A percentile compares a stretch with the other conserved stretches of the same genome.
phyloP scores from a whole-genome alignment of 2,113 vertebrate species.

The Chlamydotis undulata region DNA sequence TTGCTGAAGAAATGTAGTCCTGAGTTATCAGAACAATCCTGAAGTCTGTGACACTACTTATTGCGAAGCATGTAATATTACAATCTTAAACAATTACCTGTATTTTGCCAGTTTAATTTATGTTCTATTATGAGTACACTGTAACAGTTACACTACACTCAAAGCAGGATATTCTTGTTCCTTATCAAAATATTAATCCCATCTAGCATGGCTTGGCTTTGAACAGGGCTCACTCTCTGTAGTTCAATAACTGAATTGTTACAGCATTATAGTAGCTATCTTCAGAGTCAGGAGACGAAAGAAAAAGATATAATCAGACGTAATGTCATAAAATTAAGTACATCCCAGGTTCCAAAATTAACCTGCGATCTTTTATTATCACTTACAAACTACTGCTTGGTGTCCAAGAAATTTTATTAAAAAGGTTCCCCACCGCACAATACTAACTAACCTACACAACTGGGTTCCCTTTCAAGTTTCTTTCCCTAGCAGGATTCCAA shows the following conservation, averaged over 20 bases:
- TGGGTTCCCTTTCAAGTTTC: neutral
- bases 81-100: accelerated
- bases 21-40: neutral
- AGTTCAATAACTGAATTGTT: neutral
- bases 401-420: neutral
- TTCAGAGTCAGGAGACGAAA: neutral
- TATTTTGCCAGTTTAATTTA: neutral
- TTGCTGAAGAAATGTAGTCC: neutral
- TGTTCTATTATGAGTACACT: neutral
- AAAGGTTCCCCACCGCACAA: neutral
- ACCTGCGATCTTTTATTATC: neutral
- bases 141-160: neutral
- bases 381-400: neutral
- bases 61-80: no score
- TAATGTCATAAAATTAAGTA: neutral
- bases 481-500: neutral
- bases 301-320: neutral
- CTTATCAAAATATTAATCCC: neutral
- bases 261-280: neutral
- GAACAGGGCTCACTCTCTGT: neutral
- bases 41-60: neutral
- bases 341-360: neutral
- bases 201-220: neutral
- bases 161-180: neutral
- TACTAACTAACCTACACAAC: neutral